These are phyloP conservation scores for Torymus aiolomorphi DNA, from an alignment of 2,888 invertebrate species.

Conservation along the genomic window DNA sequence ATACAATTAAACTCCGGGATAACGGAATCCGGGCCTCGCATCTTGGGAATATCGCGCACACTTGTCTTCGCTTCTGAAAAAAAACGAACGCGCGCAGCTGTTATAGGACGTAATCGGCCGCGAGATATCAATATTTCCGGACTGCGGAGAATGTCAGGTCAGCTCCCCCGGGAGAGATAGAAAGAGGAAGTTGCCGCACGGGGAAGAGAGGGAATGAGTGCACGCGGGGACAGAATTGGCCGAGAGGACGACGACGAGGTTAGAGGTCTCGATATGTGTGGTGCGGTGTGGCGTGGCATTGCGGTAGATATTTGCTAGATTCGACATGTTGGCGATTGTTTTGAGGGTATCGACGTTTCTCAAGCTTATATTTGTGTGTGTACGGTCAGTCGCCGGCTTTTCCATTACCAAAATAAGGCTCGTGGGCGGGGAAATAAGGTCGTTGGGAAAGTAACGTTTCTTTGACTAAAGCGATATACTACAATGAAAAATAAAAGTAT, in stretches of 20 bases:
- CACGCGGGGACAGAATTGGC: constrained; percentile 16
- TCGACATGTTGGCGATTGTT: constrained; percentile 3
- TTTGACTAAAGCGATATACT: too few species aligned
- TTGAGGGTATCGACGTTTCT: not conserved
- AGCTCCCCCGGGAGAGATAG: constrained; percentile 60
- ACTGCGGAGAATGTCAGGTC: constrained; percentile 68
- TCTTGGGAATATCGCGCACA: not conserved
- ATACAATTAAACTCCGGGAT: constrained; percentile 45
- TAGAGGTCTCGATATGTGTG: not conserved
- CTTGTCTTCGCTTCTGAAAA: not conserved
- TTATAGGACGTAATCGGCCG: constrained; percentile 20
- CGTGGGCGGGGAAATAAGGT: too few species aligned
- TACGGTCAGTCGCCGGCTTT: too few species aligned
- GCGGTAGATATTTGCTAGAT: not conserved
- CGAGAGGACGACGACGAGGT: not conserved
- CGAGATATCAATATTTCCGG: constrained; percentile 67
- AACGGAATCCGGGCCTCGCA: not conserved
- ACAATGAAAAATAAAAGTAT: too few species aligned
- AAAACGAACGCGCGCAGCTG: constrained; percentile 20
- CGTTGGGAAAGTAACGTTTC: too few species aligned
- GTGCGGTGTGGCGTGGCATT: too few species aligned
- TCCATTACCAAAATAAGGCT: too few species aligned
- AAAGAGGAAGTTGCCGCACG: too few species aligned
- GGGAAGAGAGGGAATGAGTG: too few species aligned
- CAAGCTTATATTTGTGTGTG: not conserved